Evolutionary conservation across 2,888 invertebrate species (phyloP).

Genomic region (Aspidapion aeneum): DNA sequence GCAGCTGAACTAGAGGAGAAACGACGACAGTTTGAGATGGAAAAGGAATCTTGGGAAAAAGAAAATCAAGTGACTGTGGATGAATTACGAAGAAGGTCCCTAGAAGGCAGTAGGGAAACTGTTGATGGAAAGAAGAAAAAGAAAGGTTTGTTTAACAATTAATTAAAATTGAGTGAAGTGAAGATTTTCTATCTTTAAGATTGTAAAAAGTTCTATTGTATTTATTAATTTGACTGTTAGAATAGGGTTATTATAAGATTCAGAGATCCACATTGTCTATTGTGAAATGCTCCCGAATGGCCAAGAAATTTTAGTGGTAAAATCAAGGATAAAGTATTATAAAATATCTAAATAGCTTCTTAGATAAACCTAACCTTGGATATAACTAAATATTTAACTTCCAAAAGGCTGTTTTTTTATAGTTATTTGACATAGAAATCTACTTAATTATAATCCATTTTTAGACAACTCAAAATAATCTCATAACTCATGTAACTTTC

Average conservation of each 20-base stretch:
- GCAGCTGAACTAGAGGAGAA: constrained; percentile 90
- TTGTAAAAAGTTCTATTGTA: constrained; percentile 3
- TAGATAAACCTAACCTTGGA: neutral
- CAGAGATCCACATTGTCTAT: neutral
- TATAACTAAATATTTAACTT: neutral
- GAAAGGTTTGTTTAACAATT: constrained; percentile 79
- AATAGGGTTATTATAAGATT: too few relatives aligned
- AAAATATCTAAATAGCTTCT: neutral
- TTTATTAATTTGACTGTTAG: neutral
- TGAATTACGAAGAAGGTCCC: constrained; percentile 80
- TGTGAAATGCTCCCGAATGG: neutral
- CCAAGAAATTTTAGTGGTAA: neutral
- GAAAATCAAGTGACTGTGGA: constrained; percentile 85
- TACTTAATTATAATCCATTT: neutral
- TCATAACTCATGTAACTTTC: neutral
- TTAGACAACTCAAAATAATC: neutral
- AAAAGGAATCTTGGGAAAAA: constrained; percentile 87
- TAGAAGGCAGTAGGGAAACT: constrained; percentile 87
- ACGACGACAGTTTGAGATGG: constrained; percentile 77
- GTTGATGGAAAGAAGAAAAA: constrained; percentile 87
- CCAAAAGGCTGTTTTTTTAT: neutral
- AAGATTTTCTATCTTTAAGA: neutral
- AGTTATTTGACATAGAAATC: neutral
- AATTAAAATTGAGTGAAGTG: constrained; percentile 7
- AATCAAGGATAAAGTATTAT: too few relatives aligned